phyloP scores from a whole-genome alignment of 1,140 invertebrate genomes.

The Eufriesea mexicana region DNA sequence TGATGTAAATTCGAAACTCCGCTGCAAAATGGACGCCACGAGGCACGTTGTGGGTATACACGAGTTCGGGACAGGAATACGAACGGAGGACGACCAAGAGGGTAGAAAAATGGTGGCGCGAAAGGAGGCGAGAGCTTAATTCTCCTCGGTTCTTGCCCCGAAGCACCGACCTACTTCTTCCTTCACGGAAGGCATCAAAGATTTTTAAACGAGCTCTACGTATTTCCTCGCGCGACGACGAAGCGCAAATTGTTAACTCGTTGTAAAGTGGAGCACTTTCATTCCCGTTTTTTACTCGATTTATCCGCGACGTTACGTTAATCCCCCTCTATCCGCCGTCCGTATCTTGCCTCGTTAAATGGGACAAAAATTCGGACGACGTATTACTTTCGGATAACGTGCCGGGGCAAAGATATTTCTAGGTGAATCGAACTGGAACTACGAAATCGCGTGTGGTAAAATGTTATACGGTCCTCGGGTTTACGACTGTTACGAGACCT shows the following conservation, averaged over 20 bases:
- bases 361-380: conserved; percentile 15
- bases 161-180: conserved; percentile 51
- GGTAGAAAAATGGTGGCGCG: conserved; percentile 22
- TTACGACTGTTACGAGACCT: no score
- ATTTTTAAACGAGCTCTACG: conserved; percentile 52
- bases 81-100: conserved; percentile 36
- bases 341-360: conserved; percentile 23
- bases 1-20: conserved; percentile 54
- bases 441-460: neutral
- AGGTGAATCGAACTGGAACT: neutral
- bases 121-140: conserved; percentile 51
- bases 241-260: conserved; percentile 49
- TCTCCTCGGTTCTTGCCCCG: conserved; percentile 44
- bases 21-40: conserved; percentile 37
- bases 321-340: neutral
- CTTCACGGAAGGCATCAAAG: conserved; percentile 50
- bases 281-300: conserved; percentile 43
- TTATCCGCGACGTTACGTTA: conserved; percentile 33
- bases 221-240: conserved; percentile 40
- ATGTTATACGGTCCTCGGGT: neutral
- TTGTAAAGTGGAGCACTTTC: conserved; percentile 49
- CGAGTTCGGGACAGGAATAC: conserved; percentile 11
- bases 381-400: neutral
- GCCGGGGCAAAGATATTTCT: neutral
- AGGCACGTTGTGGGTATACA: conserved; percentile 1